These are phyloP conservation scores for Sphaeridia pumilis DNA, from an alignment of 2,888 invertebrate genomes.

Conservation along the genomic window DNA sequence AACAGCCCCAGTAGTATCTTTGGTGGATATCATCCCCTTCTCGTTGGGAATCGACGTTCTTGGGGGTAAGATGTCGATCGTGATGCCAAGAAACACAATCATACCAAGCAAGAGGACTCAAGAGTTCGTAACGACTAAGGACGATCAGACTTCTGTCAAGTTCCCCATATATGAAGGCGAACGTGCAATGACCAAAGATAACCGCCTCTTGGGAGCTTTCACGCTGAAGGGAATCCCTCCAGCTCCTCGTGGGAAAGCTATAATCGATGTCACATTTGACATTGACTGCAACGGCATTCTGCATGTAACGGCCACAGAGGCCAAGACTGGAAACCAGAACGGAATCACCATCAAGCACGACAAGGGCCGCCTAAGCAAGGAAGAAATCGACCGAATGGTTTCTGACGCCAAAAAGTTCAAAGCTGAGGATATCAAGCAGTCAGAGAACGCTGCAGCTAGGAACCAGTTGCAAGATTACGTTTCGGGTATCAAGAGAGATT, in stretches of 20 bases:
- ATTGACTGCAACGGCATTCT: conserved; percentile 20
- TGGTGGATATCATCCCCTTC: conserved; percentile 22
- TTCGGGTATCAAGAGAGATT: no score
- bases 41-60: conserved; percentile 20
- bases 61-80: conserved; percentile 14
- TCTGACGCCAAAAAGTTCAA: no score
- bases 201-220: conserved; percentile 20
- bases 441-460: no score
- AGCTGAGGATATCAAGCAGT: no score
- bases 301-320: conserved; percentile 17
- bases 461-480: no score
- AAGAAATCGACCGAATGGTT: not conserved
- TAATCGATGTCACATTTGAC: conserved; percentile 19
- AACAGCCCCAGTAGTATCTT: no score
- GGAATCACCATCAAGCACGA: not conserved
- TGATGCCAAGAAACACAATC: conserved; percentile 19
- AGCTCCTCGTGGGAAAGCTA: no score
- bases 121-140: conserved; percentile 18
- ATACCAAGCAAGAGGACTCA: conserved; percentile 20
- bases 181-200: conserved; percentile 9
- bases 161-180: conserved; percentile 25
- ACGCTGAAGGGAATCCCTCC: conserved; percentile 25
- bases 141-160: conserved; percentile 23
- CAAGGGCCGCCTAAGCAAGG: not conserved
- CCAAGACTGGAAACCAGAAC: conserved; percentile 13